Conservation (phyloP, 2,113 vertebrate species). For the Myrmophylax atrothorax region DNA sequence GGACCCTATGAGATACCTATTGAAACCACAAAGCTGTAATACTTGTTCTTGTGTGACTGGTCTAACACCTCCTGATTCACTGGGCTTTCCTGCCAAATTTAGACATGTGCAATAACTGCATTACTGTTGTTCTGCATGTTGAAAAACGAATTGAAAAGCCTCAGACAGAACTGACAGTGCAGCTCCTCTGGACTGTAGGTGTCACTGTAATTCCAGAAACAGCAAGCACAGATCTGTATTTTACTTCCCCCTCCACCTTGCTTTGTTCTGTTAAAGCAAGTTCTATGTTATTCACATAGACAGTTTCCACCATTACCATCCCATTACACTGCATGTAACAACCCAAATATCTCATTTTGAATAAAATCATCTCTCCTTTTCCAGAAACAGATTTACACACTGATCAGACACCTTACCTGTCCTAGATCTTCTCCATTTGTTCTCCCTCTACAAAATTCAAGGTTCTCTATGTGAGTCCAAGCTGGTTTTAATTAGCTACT, state of each 20-base stretch:
- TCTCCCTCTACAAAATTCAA: not conserved
- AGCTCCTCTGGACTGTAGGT: slow-evolving; percentile 44
- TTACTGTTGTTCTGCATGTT: not conserved
- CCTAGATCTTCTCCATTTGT: not conserved
- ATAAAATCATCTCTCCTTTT: not conserved
- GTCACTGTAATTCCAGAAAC: slow-evolving; percentile 50
- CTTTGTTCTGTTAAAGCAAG: slow-evolving; percentile 44
- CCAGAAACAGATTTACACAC: not conserved
- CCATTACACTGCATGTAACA: not conserved
- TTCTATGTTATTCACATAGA: not conserved
- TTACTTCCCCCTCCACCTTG: slow-evolving; percentile 2
- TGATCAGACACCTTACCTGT: not conserved
- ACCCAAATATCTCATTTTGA: not conserved
- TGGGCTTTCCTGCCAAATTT: not conserved
- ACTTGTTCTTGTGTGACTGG: not conserved
- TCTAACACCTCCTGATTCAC: not conserved
- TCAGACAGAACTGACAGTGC: not conserved
- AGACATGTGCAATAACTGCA: not conserved
- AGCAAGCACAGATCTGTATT: not conserved
- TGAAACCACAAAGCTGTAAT: not conserved
- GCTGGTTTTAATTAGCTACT: not conserved
- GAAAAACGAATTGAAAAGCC: not conserved
- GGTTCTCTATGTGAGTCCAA: not conserved
- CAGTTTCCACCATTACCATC: not conserved
- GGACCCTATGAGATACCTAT: not conserved